Conservation (phyloP, 2,113 vertebrate genomes). For the Xiphophorus hellerii region DNA sequence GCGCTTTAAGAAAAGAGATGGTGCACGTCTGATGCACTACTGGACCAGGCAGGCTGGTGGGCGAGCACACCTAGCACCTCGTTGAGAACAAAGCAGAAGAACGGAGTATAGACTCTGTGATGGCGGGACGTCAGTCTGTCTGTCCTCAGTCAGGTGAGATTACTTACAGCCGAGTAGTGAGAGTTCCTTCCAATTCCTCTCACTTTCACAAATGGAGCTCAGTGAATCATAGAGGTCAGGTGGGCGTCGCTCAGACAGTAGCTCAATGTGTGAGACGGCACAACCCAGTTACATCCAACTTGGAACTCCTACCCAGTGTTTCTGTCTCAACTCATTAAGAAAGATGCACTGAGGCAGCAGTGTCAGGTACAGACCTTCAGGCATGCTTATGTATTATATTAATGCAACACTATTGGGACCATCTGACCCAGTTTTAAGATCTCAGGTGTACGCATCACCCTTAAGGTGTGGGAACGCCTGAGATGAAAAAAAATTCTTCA, state of each 20-base stretch:
- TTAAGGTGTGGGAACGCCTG: slow-evolving; percentile 11
- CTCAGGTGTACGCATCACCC: slow-evolving; percentile 18
- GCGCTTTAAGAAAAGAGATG: slow-evolving; percentile 19
- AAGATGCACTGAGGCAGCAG: slow-evolving; percentile 4
- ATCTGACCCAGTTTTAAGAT: slow-evolving; percentile 59
- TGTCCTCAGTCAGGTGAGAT: slow-evolving; percentile 55
- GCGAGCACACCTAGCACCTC: slow-evolving; percentile 36
- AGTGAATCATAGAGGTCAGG: background rate
- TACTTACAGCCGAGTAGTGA: background rate
- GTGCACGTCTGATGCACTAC: slow-evolving; percentile 8
- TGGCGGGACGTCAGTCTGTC: slow-evolving; percentile 25
- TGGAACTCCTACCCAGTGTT: slow-evolving; percentile 12
- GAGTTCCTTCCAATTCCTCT: slow-evolving; percentile 2
- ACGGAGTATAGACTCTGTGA: background rate
- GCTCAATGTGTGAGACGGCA: slow-evolving; percentile 9
- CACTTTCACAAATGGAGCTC: background rate
- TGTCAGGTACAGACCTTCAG: slow-evolving; percentile 3
- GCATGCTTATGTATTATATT: slow-evolving; percentile 33
- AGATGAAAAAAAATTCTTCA: background rate
- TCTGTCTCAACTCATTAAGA: background rate
- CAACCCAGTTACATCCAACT: slow-evolving; percentile 41
- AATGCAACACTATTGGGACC: slow-evolving; percentile 41
- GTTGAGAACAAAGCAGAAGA: slow-evolving; percentile 37
- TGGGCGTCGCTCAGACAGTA: background rate
- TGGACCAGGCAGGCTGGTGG: slow-evolving; percentile 12